Evolutionary conservation across 2,797 vertebrate species (phyloP).

Genomic region (Perodicticus potto): DNA sequence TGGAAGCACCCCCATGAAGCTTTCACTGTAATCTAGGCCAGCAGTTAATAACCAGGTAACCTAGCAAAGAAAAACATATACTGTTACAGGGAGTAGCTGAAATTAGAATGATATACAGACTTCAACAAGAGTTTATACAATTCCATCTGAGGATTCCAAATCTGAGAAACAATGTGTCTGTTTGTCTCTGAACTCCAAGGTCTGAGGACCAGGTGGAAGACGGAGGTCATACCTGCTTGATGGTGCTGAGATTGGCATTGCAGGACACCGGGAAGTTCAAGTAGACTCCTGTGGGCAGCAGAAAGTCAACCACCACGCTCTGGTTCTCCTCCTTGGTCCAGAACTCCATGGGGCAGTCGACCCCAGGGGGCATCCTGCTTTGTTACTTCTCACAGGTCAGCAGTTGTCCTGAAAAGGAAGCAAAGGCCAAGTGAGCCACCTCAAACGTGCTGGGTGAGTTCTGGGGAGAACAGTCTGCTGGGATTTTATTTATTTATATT

Average conservation of each 20-base stretch:
- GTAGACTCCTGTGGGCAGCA: constrained; percentile 98
- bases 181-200: not conserved
- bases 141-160: not conserved
- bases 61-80: not conserved
- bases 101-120: not conserved
- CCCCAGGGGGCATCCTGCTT: constrained; percentile 96
- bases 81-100: not conserved
- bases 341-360: constrained; percentile 96
- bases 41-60: not conserved
- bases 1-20: not conserved
- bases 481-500: not conserved
- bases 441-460: not conserved
- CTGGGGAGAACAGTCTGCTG: not conserved
- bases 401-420: constrained; percentile 86
- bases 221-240: constrained; percentile 92
- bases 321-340: constrained; percentile 95
- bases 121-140: not conserved
- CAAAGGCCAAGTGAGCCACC: not conserved
- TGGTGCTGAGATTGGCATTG: constrained; percentile 94
- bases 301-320: constrained; percentile 95
- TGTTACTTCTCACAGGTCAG: constrained; percentile 89
- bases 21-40: rapidly evolving
- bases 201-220: not conserved
- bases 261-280: constrained; percentile 94
- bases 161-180: not conserved